Evolutionary conservation across 2,113 vertebrate genomes (phyloP), one percentile per base, ranked within the genome.

Genomic region (Colaptes auratus): DNA sequence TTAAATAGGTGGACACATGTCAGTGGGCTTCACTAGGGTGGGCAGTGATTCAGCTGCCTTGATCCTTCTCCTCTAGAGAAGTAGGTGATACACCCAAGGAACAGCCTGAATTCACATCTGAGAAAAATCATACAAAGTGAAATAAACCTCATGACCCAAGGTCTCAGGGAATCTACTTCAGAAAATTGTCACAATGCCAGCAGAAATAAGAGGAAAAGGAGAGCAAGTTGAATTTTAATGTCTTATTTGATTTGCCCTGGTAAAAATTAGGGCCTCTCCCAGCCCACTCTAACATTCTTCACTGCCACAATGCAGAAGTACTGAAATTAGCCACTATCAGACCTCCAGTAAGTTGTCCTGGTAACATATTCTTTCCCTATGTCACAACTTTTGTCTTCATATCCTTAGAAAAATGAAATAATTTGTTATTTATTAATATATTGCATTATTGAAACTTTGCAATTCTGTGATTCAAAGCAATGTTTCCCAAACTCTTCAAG

Each of bases 81-180:
- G 33, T 23, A 79, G 39, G n/a, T 61, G 73, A 31, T 36, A 82
- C 36, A 78, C 61, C 42, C 6, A 0, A 79, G 86, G 94, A 92
- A 78, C 31, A 75, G 60, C 31, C 42, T 42, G 73, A 75, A 90
- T 84, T 94, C 83, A 79, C 66, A 76, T 69, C 61, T 78, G 80
- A 83, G 70, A 31, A n/a, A 84, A 86, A 82, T 36, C 53, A 53
- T 48, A 83, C n/a, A 53, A 92, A 92, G 70, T 72, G 60, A 87
- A 90, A 66, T 58, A 89, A 88, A 35, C n/a, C 61, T 93, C 27
- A 83, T 75, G 85, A 93, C 72, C 90, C 42, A 86, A 60, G 70
- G 70, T 92, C 83, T 93, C 70, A 61, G 35, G 63, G 59, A 66
- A 44, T 70, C 92, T 90, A 39, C 70, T 88, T 92, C 80, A 95